phyloP scores from a whole-genome alignment of 2,113 vertebrate species.

The Upupa epops region DNA sequence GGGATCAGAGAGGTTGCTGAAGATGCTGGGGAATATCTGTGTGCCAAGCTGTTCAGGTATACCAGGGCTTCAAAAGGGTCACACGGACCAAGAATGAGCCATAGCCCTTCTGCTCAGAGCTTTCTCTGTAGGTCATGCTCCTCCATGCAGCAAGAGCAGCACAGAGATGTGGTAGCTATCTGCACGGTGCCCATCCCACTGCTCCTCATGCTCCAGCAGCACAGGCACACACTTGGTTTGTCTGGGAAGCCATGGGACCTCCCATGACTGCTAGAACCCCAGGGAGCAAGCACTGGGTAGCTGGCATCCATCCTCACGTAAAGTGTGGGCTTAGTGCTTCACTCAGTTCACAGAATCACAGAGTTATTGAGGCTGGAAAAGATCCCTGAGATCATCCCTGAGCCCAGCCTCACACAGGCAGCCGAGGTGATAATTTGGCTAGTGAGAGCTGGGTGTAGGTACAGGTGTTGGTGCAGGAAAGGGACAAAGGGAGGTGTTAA shows the following conservation, averaged over 20 bases:
- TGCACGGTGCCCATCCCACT: fast-evolving
- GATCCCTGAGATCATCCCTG: no score
- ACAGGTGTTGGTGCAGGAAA: neutral
- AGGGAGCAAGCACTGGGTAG: neutral
- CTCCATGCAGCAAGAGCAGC: neutral
- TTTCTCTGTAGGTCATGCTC: neutral
- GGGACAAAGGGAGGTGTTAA: neutral
- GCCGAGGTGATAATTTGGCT: neutral
- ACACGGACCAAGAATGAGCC: fast-evolving
- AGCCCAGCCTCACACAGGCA: no score
- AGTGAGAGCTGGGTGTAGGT: neutral
- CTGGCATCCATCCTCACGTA: neutral
- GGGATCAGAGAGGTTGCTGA: neutral
- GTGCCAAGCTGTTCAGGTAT: neutral
- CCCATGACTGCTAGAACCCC: no score
- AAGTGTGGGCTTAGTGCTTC: neutral
- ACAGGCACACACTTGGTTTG: no score
- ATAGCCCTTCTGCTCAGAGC: neutral
- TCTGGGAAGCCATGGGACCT: neutral
- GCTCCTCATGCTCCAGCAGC: neutral
- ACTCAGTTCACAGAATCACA: no score
- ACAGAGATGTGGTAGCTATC: fast-evolving
- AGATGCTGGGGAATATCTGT: neutral
- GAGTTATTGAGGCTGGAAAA: no score
- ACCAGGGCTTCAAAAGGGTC: neutral